phyloP scores from a whole-genome alignment of 1,140 invertebrate species.

The Leucophenga varia region DNA sequence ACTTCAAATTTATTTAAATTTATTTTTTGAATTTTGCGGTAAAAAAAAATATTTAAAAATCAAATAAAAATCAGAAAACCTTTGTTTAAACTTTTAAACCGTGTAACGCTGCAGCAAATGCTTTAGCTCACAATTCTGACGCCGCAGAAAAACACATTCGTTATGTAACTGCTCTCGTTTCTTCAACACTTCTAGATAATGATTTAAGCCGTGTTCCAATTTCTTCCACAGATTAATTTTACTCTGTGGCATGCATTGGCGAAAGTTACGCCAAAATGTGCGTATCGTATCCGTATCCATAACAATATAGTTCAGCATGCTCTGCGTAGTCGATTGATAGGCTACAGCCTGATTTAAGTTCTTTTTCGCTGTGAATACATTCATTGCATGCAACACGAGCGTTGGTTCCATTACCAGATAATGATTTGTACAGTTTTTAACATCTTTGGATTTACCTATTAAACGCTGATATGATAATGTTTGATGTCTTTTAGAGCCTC shows the following conservation, averaged over 20 bases:
- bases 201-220: conserved; percentile 60
- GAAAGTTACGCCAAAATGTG: conserved; percentile 40
- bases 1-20: no score
- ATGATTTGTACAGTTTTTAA: no score
- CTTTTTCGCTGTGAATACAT: no score
- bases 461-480: no score
- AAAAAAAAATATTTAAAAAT: no score
- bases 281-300: conserved; percentile 26
- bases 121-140: conserved; percentile 61
- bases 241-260: conserved; percentile 55
- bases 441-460: no score
- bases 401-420: conserved; percentile 62
- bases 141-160: conserved; percentile 58
- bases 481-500: no score
- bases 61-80: no score
- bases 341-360: conserved; percentile 21
- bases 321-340: no score
- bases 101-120: conserved; percentile 56
- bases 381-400: conserved; percentile 57
- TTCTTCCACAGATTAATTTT: conserved; percentile 61
- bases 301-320: conserved; percentile 15
- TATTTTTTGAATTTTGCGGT: no score
- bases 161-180: conserved; percentile 58
- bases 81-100: conserved; percentile 14
- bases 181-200: conserved; percentile 61